Evolutionary conservation across 2,797 vertebrate genomes (phyloP).

Genomic region (Aplochiton taeniatus): DNA sequence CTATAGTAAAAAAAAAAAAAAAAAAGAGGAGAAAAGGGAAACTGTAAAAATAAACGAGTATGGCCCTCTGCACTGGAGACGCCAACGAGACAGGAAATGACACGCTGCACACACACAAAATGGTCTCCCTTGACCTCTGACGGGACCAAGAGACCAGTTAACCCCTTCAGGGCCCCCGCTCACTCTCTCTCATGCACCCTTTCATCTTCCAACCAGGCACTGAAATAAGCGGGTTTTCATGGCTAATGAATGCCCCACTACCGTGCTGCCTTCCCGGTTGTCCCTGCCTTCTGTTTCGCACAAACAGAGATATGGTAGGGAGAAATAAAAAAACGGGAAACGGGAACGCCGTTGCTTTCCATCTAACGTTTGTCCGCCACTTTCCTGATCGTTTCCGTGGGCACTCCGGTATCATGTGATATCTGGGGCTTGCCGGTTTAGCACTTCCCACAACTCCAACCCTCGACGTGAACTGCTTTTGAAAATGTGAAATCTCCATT

Average conservation of each 20-base stretch:
- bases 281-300: no score
- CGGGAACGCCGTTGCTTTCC: constrained; percentile 32
- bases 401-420: no score
- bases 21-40: constrained; percentile 76
- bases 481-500: no score
- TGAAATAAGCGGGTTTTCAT: constrained; percentile 25
- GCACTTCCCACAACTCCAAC: no score
- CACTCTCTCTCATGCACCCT: constrained; percentile 26
- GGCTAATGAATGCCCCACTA: constrained; percentile 7
- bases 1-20: constrained; percentile 57
- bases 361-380: no score
- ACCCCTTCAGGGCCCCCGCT: constrained; percentile 8
- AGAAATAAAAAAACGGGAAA: constrained; percentile 15
- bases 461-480: no score
- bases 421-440: no score
- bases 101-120: constrained; percentile 75
- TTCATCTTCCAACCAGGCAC: constrained; percentile 4
- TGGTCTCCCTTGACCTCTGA: constrained; percentile 63
- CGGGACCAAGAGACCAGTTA: constrained; percentile 54
- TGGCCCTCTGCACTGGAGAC: constrained; percentile 64
- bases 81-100: constrained; percentile 80
- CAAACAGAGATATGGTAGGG: constrained; percentile 15
- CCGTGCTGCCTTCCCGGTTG: constrained; percentile 3
- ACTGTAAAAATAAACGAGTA: constrained; percentile 83
- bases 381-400: no score